These are phyloP conservation scores for Spea hammondii DNA, from an alignment of 2,797 vertebrate genomes.

Conservation along the genomic window DNA sequence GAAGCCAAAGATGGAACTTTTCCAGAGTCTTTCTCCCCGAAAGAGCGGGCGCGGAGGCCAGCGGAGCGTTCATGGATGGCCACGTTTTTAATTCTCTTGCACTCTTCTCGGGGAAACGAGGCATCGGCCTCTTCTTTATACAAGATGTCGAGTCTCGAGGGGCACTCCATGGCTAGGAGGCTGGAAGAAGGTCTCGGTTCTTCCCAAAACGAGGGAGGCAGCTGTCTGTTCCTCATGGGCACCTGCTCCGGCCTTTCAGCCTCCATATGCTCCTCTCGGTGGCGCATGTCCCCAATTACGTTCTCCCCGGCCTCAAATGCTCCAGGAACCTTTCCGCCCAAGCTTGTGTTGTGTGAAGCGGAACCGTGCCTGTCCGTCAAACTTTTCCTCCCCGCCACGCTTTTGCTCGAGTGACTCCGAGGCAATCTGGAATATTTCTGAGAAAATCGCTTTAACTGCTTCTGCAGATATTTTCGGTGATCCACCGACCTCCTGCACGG, in stretches of 20 bases:
- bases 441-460: slow-evolving; percentile 94
- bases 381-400: slow-evolving; percentile 65
- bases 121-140: slow-evolving; percentile 53
- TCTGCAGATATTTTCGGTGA: slow-evolving; percentile 97
- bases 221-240: slow-evolving; percentile 95
- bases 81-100: slow-evolving; percentile 56
- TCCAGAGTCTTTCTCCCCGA: slow-evolving; percentile 71
- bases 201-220: slow-evolving; percentile 97
- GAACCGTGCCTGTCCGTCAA: slow-evolving; percentile 58
- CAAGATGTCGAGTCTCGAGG: slow-evolving; percentile 62
- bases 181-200: slow-evolving; percentile 80
- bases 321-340: slow-evolving; percentile 60
- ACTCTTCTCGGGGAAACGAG: slow-evolving; percentile 52
- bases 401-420: slow-evolving; percentile 75
- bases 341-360: slow-evolving; percentile 45
- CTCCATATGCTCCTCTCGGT: slow-evolving; percentile 61
- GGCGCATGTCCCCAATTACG: slow-evolving; percentile 34
- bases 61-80: slow-evolving; percentile 59
- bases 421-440: slow-evolving; percentile 89
- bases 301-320: slow-evolving; percentile 43
- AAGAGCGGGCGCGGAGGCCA: slow-evolving; percentile 53
- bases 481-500: slow-evolving; percentile 96
- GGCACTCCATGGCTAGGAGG: slow-evolving; percentile 56
- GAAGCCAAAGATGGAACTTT: slow-evolving; percentile 67
- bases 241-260: slow-evolving; percentile 73